Conservation (phyloP, 2,888 invertebrate species). For the Phlogophora meticulosa region DNA sequence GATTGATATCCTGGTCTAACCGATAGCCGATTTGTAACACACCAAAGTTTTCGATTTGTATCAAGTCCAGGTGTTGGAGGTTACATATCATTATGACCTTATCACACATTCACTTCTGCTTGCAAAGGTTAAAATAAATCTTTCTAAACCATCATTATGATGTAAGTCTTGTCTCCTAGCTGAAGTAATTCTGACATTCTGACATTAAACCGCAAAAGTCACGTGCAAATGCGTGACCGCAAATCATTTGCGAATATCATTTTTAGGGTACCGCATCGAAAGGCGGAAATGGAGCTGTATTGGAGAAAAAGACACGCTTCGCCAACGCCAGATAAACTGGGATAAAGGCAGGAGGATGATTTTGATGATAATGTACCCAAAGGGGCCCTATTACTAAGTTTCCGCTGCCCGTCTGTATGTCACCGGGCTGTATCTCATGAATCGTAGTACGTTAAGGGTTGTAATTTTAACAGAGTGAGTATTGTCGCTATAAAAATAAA, state of each 20-base stretch:
- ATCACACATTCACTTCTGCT: slow-evolving; percentile 1
- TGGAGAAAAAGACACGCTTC: too few species aligned
- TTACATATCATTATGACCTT: slow-evolving; percentile 39
- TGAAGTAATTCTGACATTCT: slow-evolving; percentile 42
- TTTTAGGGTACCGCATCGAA: slow-evolving; percentile 9
- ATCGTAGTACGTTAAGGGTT: too few species aligned
- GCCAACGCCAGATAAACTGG: too few species aligned
- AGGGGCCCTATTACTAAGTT: too few species aligned
- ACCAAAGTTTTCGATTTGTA: neutral
- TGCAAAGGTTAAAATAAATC: slow-evolving; percentile 31
- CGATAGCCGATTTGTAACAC: slow-evolving; percentile 4
- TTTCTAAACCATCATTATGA: slow-evolving; percentile 26
- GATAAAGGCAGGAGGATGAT: too few species aligned
- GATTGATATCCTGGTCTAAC: neutral
- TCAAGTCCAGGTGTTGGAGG: neutral
- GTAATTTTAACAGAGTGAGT: too few species aligned
- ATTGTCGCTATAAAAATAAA: too few species aligned
- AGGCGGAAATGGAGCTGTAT: too few species aligned
- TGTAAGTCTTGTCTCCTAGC: slow-evolving; percentile 26
- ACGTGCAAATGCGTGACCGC: slow-evolving; percentile 35
- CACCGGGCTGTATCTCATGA: too few species aligned
- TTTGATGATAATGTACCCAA: too few species aligned
- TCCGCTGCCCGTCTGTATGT: too few species aligned
- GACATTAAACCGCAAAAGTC: slow-evolving; percentile 59
- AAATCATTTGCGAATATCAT: slow-evolving; percentile 32